These are phyloP conservation scores for Scaptomyza flava DNA, from an alignment of 2,888 invertebrate genomes.

Conservation along the genomic window DNA sequence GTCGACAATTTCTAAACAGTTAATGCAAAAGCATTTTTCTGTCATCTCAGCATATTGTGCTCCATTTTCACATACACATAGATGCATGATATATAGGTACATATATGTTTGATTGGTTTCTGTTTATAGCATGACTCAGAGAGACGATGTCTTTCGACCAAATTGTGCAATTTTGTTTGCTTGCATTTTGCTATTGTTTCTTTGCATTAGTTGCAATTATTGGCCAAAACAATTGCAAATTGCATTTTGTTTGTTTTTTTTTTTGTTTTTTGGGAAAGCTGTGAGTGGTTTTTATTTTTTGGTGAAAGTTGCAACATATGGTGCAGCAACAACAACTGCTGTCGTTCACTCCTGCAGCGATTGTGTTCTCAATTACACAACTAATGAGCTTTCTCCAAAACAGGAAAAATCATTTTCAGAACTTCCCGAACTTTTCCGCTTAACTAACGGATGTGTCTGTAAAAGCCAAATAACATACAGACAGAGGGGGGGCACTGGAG, in stretches of 20 bases:
- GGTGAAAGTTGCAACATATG: conserved; percentile 68
- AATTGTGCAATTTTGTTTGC: conserved; percentile 69
- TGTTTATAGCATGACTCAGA: conserved; percentile 43
- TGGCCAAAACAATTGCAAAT: conserved; percentile 76
- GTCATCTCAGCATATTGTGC: conserved; percentile 49
- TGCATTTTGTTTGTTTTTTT: conserved; percentile 48
- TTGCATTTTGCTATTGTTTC: conserved; percentile 47
- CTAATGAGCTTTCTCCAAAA: conserved; percentile 72
- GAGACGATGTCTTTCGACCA: conserved; percentile 51
- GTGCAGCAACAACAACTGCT: conserved; percentile 21
- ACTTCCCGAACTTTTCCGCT: conserved; percentile 42
- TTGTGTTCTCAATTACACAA: conserved; percentile 31
- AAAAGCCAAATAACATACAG: conserved; percentile 25
- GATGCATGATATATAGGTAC: conserved; percentile 21
- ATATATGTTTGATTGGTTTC: conserved; percentile 18
- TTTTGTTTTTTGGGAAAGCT: conserved; percentile 54
- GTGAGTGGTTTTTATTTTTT: conserved; percentile 41
- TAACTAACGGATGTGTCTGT: conserved; percentile 60
- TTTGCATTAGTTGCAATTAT: conserved; percentile 72
- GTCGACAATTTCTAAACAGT: conserved; percentile 23
- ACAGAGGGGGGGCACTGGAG: neutral
- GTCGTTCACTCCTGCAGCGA: conserved; percentile 37
- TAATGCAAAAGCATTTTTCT: conserved; percentile 38
- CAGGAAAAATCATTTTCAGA: conserved; percentile 70
- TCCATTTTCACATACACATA: conserved; percentile 45